Conservation (phyloP, 2,113 vertebrate genomes). For the Poeciliopsis occidentalis region DNA sequence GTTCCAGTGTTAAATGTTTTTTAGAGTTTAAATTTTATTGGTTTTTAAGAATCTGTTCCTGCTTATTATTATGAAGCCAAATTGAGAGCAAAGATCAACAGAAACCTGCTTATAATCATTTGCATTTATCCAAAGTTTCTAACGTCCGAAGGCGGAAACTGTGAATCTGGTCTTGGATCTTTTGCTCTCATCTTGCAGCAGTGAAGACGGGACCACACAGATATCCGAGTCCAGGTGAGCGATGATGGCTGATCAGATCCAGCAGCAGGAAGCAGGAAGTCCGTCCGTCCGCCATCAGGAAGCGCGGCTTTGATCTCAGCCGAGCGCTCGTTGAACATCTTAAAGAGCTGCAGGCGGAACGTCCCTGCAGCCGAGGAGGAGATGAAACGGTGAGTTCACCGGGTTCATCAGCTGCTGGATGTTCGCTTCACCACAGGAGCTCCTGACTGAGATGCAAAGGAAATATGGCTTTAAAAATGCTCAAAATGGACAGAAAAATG, state of each 20-base stretch:
- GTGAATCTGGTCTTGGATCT: too few relatives aligned
- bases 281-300: slow-evolving; percentile 16
- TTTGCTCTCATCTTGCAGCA: neutral
- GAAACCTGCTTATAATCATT: too few relatives aligned
- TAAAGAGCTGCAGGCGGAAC: slow-evolving; percentile 40
- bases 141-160: too few relatives aligned
- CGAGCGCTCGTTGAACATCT: slow-evolving; percentile 38
- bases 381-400: slow-evolving; percentile 28
- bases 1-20: too few relatives aligned
- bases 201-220: neutral
- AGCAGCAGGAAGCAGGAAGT: slow-evolving; percentile 11
- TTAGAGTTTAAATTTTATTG: too few relatives aligned
- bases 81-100: too few relatives aligned
- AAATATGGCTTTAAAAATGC: neutral
- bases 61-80: too few relatives aligned
- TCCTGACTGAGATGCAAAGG: too few relatives aligned
- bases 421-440: too few relatives aligned
- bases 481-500: neutral
- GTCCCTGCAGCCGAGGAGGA: slow-evolving; percentile 24
- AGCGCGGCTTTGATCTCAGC: slow-evolving; percentile 57
- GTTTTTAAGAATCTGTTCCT: too few relatives aligned
- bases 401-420: neutral
- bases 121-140: neutral
- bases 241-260: slow-evolving; percentile 7
- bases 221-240: too few relatives aligned